Evolutionary conservation across 2,888 invertebrate genomes (phyloP).

Genomic region (Nephrotoma appendiculata): DNA sequence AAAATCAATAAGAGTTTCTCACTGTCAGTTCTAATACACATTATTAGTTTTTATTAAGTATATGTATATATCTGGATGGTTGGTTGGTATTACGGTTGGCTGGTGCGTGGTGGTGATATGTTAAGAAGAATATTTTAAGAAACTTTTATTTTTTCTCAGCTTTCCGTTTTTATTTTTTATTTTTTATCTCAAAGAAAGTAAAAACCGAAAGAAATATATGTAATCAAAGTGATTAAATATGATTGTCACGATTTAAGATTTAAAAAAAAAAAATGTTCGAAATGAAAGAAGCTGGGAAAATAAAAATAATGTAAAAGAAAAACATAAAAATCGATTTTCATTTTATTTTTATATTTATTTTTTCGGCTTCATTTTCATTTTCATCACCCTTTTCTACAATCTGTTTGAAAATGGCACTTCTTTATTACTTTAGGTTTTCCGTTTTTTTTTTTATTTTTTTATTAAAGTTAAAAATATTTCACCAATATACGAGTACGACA

Average conservation of each 20-base stretch:
- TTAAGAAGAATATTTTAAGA: background rate
- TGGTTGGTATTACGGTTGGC: background rate
- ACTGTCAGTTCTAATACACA: background rate
- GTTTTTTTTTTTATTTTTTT: background rate
- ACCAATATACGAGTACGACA: background rate
- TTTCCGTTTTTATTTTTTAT: background rate
- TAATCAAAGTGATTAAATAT: constrained; percentile 4
- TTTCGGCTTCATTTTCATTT: background rate
- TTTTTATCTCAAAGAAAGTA: background rate
- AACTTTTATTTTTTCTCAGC: background rate
- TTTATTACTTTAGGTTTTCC: background rate
- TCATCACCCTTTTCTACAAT: background rate
- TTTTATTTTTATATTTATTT: background rate
- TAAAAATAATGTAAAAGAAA: background rate
- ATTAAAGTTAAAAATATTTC: background rate
- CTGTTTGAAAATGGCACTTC: background rate
- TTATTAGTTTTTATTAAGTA: background rate
- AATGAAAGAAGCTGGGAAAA: background rate
- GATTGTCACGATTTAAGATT: constrained; percentile 3
- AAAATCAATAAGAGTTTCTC: background rate
- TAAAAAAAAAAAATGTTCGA: background rate
- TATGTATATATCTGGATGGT: background rate
- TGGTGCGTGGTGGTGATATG: background rate
- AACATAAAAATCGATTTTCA: background rate
- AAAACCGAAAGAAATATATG: background rate